Evolutionary conservation across 1,140 invertebrate species (phyloP).

Genomic region (Ips typographus): DNA sequence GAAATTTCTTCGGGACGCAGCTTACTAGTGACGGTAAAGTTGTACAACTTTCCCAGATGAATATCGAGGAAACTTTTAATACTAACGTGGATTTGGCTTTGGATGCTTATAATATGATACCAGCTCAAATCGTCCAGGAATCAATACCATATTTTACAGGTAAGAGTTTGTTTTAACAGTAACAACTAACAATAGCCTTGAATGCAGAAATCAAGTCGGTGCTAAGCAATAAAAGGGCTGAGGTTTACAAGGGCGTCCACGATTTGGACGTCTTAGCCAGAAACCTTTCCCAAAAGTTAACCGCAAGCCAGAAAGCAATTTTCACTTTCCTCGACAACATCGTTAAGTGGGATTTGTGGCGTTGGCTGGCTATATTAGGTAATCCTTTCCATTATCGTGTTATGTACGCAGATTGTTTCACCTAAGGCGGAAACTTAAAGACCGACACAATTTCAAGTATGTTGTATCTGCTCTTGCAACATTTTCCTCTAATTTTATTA

Average conservation of each 20-base stretch:
- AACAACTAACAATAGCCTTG: neutral
- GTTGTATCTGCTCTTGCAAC: no score
- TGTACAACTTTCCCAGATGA: conserved; percentile 34
- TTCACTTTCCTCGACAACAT: conserved; percentile 27
- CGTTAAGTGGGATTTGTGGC: conserved; percentile 43
- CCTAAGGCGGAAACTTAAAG: neutral
- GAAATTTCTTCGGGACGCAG: neutral
- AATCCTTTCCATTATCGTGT: conserved; percentile 24
- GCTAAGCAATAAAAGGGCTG: conserved; percentile 38
- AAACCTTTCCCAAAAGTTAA: conserved; percentile 33
- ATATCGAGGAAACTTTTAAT: conserved; percentile 34
- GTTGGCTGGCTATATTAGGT: conserved; percentile 44
- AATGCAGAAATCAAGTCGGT: conserved; percentile 39
- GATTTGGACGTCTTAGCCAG: conserved; percentile 40
- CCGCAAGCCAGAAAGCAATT: conserved; percentile 21
- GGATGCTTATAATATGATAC: conserved; percentile 36
- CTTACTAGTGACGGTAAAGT: conserved; percentile 38
- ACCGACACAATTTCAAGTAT: no score
- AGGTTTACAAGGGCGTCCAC: conserved; percentile 41
- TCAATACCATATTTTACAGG: conserved; percentile 38
- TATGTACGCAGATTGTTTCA: conserved; percentile 12
- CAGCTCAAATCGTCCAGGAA: conserved; percentile 38
- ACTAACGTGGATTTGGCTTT: conserved; percentile 35
- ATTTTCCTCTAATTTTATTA: no score
- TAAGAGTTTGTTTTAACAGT: conserved; percentile 19